phyloP scores from a whole-genome alignment of 2,113 vertebrate species.

The Symphodus melops region DNA sequence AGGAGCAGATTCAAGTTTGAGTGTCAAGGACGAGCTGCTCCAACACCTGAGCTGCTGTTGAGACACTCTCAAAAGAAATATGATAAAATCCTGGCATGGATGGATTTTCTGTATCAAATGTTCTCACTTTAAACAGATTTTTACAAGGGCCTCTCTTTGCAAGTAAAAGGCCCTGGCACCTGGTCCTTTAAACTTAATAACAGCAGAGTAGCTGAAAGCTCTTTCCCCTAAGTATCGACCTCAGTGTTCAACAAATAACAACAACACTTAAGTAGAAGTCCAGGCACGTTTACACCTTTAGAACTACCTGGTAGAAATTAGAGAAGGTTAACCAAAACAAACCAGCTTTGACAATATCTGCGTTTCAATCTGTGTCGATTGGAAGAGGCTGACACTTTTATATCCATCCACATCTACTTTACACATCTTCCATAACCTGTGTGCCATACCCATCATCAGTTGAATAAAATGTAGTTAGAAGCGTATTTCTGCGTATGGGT shows the following conservation, averaged over 20 bases:
- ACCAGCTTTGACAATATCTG: too few relatives aligned
- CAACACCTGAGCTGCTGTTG: neutral
- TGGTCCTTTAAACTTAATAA: neutral
- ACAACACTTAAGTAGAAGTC: neutral
- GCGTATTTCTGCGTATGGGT: neutral
- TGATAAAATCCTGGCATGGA: neutral
- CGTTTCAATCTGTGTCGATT: too few relatives aligned
- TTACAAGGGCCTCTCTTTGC: neutral
- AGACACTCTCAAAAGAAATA: neutral
- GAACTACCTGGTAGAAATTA: too few relatives aligned
- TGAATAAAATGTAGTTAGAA: neutral
- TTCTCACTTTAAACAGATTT: neutral
- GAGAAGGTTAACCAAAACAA: too few relatives aligned
- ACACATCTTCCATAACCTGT: too few relatives aligned
- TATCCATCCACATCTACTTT: too few relatives aligned
- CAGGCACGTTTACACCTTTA: too few relatives aligned
- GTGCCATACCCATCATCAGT: too few relatives aligned
- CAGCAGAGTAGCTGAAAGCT: neutral
- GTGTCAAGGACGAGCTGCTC: slow-evolving; percentile 6
- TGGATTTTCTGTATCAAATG: neutral
- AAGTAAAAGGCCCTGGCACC: neutral
- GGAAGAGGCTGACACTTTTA: too few relatives aligned
- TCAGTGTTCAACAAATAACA: neutral
- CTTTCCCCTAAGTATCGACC: neutral
- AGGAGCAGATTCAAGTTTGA: neutral